Evolutionary conservation across 2,888 invertebrate species (phyloP), one percentile per base, ranked within the genome.

Genomic region (Lochmaea crataegi): DNA sequence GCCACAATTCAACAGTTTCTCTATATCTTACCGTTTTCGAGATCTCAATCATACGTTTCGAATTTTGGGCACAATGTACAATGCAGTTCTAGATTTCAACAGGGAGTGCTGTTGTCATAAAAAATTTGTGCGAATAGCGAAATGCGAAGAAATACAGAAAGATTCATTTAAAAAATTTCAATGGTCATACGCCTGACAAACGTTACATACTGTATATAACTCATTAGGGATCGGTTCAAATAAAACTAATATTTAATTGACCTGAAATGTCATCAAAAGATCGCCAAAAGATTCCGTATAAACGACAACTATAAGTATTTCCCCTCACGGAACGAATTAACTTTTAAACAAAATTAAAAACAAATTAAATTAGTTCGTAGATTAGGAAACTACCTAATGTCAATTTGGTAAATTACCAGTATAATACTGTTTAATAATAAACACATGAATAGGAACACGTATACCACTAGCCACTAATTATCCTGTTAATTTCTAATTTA

Each of bases 371-470:
- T 41, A 26, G 12, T 41, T 41, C 14, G 9, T 12, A 12, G 41
- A 63, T 42, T 26, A 63, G 42, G n/a, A 63, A 63, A 63, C 7
- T 42, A 41, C 41, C 61, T 41, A 61, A 41, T 61, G 7, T 12
- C 4, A 22, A 22, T 60, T 60, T 60, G 58, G 58, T 32, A 60
- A 42, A 42, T 42, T 63, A 63, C 42, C 14, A 16, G 22, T 16
- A 11, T 16, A 42, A 42, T 42, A 63, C 12, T 45, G 22, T 45
- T 64, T n/a, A 22, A 11, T 14, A 38, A 65, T 32, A 53, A 38
- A 65, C 65, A 65, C 65, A 65, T 65, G 53, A 53, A 65, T 32
- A 53, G 4, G 32, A 53, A n/a, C 65, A 65, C 65, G 53, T 65
- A 65, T 16, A 32, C 53, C 53, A 65, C 51, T 9, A 26, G 32